Percentiles rank a stretch among this genome's conserved stretches.
Evolutionary conservation across 2,888 invertebrate species (phyloP).

Genomic region (Scrobipalpa atriplicella): DNA sequence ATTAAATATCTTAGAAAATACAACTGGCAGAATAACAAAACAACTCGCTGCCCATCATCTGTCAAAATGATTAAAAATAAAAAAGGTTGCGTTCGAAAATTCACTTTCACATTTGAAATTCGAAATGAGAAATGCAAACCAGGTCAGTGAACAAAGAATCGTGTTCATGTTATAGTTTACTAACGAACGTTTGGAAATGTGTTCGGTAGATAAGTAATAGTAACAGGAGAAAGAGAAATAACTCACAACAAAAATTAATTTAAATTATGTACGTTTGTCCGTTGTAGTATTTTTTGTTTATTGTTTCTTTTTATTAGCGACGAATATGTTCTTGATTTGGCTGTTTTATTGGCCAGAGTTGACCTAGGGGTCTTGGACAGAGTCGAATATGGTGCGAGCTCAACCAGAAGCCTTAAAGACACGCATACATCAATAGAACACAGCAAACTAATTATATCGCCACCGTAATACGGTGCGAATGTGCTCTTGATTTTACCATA

Average conservation of each 20-base stretch:
- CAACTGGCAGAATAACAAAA: slow-evolving; percentile 8
- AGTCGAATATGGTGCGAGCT: no score
- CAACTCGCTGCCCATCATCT: slow-evolving; percentile 14
- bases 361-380: no score
- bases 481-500: no score
- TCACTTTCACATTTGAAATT: slow-evolving; percentile 31
- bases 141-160: slow-evolving; percentile 39
- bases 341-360: no score
- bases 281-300: no score
- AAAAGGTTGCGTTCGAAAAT: slow-evolving; percentile 25
- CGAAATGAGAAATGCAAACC: slow-evolving; percentile 35
- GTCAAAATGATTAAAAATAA: slow-evolving; percentile 25
- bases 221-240: slow-evolving; percentile 1
- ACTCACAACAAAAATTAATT: background rate
- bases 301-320: no score
- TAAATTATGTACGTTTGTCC: background rate
- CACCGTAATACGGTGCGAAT: no score
- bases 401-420: no score
- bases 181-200: slow-evolving; percentile 23
- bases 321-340: no score
- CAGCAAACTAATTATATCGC: no score
- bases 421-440: no score
- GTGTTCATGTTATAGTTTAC: slow-evolving; percentile 35
- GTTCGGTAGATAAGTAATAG: background rate
- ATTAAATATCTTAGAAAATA: slow-evolving; percentile 8